Base-by-base conservation (phyloP, 1,140 invertebrate species). In the Trichomalopsis sarcophagae region DNA sequence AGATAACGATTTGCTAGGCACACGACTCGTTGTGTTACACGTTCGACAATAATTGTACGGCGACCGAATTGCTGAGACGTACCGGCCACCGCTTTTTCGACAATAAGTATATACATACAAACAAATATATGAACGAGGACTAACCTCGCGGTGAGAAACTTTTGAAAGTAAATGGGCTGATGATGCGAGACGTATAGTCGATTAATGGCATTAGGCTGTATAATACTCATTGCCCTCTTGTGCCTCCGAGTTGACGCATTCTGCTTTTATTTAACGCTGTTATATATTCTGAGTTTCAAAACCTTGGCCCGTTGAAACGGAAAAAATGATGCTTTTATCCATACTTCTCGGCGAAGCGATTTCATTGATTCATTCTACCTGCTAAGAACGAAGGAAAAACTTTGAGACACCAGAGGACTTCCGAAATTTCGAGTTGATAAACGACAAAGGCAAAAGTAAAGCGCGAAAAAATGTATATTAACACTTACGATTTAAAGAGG, bases 401-500 rank as follows among this genome's bases (percentile, higher is more conserved):
- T 81, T 47, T 21, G 66, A 81, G 36, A 17, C 66, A 30, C 30
- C 44, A 33, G 36, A 74, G 44, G 50, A 33, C 23, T 30, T 71
- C n/a, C 1, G 10, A 71, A 14, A 71, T 33, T 13, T 71, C 27
- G 23, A 79, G 62, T 66, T 44, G 40, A n/a, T 21, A n/a, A 62
- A 62, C 7, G 17, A n/a, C 17, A 62, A 7, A 62, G 17, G 55
- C 17, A 21, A 21, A 62, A 62, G 55, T 62, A 62, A 62, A 62
- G 55, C 55, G 17, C 55, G 21, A 80, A 55, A 76, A 86, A 13
- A 87, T 93, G 90, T 92, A 92, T 89, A 91, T 92, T 92, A 91
- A 27, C 92, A 92, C 91, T n/a, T 62, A 74, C 66, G 50, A 36
- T 66, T 80, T n/a, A 73, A 36, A 36, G 10, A 44, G 9, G 2